Conservation (phyloP, 2,113 vertebrate species). For the Sinocyclocheilus anophthalmus region DNA sequence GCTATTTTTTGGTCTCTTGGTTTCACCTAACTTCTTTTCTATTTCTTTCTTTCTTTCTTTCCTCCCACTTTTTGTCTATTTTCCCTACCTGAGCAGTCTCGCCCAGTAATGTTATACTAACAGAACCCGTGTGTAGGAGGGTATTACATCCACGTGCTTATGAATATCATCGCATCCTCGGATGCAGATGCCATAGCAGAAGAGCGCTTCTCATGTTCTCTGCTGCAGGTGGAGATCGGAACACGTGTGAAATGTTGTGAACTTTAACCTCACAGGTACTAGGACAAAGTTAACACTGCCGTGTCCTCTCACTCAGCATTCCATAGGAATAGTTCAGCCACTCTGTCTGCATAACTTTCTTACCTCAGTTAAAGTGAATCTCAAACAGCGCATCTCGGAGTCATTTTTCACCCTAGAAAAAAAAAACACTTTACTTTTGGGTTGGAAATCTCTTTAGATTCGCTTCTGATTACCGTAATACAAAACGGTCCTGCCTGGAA, state of each 20-base stretch:
- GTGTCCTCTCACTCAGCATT: not conserved
- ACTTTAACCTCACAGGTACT: slow-evolving; percentile 25
- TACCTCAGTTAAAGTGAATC: not conserved
- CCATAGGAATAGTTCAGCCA: not conserved
- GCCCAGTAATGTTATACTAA: slow-evolving; percentile 54
- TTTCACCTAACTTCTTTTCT: not conserved
- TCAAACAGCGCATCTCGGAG: not conserved
- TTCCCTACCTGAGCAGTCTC: slow-evolving; percentile 42
- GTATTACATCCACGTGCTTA: slow-evolving; percentile 44
- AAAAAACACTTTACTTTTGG: not conserved
- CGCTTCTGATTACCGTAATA: not conserved
- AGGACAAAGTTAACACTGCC: slow-evolving; percentile 7
- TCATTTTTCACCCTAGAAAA: not conserved
- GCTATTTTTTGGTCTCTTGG: not conserved
- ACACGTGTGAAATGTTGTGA: not conserved
- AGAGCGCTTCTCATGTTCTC: slow-evolving; percentile 47
- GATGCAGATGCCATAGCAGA: slow-evolving; percentile 47
- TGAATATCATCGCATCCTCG: slow-evolving; percentile 44
- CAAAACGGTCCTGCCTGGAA: not conserved
- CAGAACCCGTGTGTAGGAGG: slow-evolving; percentile 48
- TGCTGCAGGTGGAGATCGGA: not conserved
- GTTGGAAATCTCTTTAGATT: not conserved
- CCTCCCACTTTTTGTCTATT: slow-evolving; percentile 28
- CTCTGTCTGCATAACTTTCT: not conserved
- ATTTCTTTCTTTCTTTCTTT: too few relatives aligned